Base-by-base conservation (phyloP, 1,140 invertebrate species). In the Sinonovacula constricta region DNA sequence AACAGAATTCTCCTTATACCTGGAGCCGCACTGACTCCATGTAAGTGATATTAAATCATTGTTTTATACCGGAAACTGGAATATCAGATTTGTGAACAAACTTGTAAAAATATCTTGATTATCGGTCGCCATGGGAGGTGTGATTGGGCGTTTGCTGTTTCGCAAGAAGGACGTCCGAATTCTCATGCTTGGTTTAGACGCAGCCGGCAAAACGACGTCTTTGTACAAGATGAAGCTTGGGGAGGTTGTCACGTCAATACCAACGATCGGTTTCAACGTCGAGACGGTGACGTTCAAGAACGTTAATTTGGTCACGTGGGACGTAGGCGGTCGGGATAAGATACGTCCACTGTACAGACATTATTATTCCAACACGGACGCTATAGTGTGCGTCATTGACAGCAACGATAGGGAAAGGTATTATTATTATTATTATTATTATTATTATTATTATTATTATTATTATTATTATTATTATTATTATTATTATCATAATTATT, bases 181-280 rank as follows among this genome's bases (percentile, higher is more conserved):
- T 10, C 30, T 75, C 2, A 33, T 75, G 3, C 14, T 66, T n/a
- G 97, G 97, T 53, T 92, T 99, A 62, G 97, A 99, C 92, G 97
- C 97, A 63, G 97, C 97, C 85, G 98, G 98, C 86, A 99, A 99
- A 94, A 99, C 98, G 3, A 99, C 98, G 66, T 98, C 99, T 91
- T 92, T 99, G 68, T 99, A 99, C 90, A 98, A 98, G 92, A 92
- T 99, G 70, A 99, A 99, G 92, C 65, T 99, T 59, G 98, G 98
- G 65, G 97, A 99, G 93, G 97, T 99, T 86, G 97, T 99, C 5
- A 99, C 97, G 24, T 99, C 98, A 14, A 99, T 99, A 92, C 98
- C 98, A 30, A 99, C 98, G 1, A 99, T 99, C 88, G 98, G 94
- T 26, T 97, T 97, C 91, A 97, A 97, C 93, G 96, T 97, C 86